Evolutionary conservation across 2,888 invertebrate species (phyloP), one percentile per base, ranked within the genome.

Genomic region (Linnaemya vulpina): DNA sequence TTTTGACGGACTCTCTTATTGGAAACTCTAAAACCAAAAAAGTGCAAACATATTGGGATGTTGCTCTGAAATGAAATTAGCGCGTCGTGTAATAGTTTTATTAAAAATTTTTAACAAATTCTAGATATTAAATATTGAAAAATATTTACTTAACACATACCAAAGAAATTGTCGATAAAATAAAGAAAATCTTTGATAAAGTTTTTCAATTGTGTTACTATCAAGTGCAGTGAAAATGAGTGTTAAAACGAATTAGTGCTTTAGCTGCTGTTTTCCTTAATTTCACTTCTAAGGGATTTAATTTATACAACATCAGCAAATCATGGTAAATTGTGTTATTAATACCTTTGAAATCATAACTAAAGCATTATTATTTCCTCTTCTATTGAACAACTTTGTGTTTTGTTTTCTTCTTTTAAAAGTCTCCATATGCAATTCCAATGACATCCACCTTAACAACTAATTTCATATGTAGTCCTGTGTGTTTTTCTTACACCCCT

Each of bases 1-100:
- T 67, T 77, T 74, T 78, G 51, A 78, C 81, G 82, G 70, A 65
- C n/a, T 25, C 62, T 68, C 82, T 49, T 38, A 70, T 58, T 25
- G 46, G 55, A 73, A 73, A 73, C 58, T 20, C 17, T 30, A 58
- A 80, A 62, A 15, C 22, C 11, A 55, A 70, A 8, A 13, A 63
- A 68, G 55, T 65, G 15, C 17, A 22, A 55, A 49, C 5, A 49
- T 13, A 65, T n/a, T 17, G 25, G 25, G 20, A 13, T 20, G 15
- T 62, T 63, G 11, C 17, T 60, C 40, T 1, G 40, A 51, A 74
- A 25, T 7, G 13, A 35, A 25, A 11, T 30, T 20, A 80, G 35
- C 74, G 80, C 73, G 80, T 38, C 80, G 80, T 60, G 80, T 20
- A 40, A 68, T 17, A 22, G 35, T 43, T 38, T 22, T 4, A 63